phyloP scores from a whole-genome alignment of 1,140 invertebrate genomes.

The Drosophila virilis region DNA sequence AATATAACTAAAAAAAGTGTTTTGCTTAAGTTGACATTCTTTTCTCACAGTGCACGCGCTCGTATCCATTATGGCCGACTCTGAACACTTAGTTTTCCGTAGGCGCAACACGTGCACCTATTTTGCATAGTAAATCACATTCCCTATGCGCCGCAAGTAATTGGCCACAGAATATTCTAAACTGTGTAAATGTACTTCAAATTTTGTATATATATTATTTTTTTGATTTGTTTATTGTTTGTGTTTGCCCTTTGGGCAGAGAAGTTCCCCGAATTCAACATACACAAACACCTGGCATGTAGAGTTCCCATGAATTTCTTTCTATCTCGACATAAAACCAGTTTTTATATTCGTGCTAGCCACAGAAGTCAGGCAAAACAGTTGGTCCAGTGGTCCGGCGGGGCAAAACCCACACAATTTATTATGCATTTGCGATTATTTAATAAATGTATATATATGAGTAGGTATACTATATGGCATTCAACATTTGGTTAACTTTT shows the following conservation, averaged over 20 bases:
- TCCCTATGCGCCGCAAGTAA: neutral
- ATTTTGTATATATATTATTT: neutral
- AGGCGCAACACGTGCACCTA: constrained; percentile 16
- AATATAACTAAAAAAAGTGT: no score
- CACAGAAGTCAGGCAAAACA: constrained; percentile 1
- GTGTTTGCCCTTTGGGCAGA: constrained; percentile 14
- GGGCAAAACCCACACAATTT: constrained; percentile 40
- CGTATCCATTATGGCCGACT: neutral
- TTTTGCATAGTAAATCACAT: constrained; percentile 10
- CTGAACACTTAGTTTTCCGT: neutral
- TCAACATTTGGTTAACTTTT: constrained; percentile 15
- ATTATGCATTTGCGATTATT: constrained; percentile 27
- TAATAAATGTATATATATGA: constrained; percentile 5
- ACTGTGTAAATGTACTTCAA: constrained; percentile 1
- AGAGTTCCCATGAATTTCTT: constrained; percentile 19
- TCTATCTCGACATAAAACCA: constrained; percentile 3
- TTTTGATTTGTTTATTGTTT: constrained; percentile 12
- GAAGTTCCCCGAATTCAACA: constrained; percentile 14
- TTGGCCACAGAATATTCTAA: neutral
- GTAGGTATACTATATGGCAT: constrained; percentile 2
- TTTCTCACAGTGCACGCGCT: constrained; percentile 3
- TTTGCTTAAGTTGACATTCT: no score
- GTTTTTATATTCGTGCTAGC: constrained; percentile 12
- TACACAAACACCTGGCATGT: neutral
- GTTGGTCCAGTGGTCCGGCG: constrained; percentile 3